phyloP scores from a whole-genome alignment of 2,113 vertebrate genomes.

The Tupaia chinensis region DNA sequence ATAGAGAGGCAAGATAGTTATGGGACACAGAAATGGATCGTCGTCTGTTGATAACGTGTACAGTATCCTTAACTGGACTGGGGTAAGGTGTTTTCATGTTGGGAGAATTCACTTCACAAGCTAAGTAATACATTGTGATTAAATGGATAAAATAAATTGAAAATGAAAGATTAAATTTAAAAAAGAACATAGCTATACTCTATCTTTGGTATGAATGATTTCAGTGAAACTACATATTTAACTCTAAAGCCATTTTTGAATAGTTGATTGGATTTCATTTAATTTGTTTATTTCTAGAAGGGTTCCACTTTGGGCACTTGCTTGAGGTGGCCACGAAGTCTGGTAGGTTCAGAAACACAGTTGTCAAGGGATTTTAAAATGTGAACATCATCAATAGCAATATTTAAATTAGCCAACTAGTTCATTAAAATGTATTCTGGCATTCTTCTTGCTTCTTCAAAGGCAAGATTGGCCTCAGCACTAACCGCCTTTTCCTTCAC shows the following conservation, averaged over 20 bases:
- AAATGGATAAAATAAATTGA: too few species aligned
- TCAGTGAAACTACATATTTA: background rate
- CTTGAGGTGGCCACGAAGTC: background rate
- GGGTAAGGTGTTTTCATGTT: too few species aligned
- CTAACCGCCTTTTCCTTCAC: conserved; percentile 56
- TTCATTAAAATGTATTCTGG: conserved; percentile 3
- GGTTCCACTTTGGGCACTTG: background rate
- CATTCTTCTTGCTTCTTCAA: conserved; percentile 14
- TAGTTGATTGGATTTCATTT: background rate
- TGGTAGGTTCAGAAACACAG: background rate
- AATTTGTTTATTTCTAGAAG: background rate
- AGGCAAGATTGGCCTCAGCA: conserved; percentile 49
- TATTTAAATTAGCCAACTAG: background rate
- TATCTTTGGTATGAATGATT: background rate
- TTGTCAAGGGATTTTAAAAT: conserved; percentile 44
- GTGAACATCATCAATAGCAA: background rate
- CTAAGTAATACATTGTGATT: too few species aligned
- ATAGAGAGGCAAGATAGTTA: too few species aligned
- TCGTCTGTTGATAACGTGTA: too few species aligned
- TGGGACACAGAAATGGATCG: too few species aligned
- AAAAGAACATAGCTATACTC: background rate
- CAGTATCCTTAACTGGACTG: too few species aligned
- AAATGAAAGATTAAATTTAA: too few species aligned
- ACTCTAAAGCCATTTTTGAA: background rate
- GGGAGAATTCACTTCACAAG: too few species aligned